A percentile compares a stretch with the other conserved stretches of the same genome.
Conservation (phyloP, 2,113 vertebrate genomes). For the Lynx canadensis region DNA sequence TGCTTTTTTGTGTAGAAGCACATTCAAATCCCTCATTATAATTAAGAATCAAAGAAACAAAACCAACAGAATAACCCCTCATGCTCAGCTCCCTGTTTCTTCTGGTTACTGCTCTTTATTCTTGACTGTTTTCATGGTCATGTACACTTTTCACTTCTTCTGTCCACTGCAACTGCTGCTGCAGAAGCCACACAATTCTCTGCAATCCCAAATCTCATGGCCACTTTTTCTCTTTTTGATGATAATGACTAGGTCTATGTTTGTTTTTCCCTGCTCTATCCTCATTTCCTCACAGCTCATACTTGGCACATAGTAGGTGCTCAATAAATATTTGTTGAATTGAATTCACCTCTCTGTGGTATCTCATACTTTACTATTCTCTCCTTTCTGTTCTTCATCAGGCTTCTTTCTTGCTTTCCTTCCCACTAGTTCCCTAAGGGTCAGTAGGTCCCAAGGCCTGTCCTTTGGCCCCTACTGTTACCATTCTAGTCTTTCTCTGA, state of each 20-base stretch:
- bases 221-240: not conserved
- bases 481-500: not conserved
- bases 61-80: not conserved
- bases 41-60: constrained; percentile 5
- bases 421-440: not conserved
- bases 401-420: not conserved
- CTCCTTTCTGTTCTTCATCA: not conserved
- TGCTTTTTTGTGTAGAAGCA: not conserved
- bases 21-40: not conserved
- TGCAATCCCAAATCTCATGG: not conserved
- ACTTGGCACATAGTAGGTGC: not conserved
- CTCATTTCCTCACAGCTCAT: not conserved
- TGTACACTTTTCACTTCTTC: not conserved
- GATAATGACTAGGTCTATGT: not conserved
- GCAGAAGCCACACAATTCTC: not conserved
- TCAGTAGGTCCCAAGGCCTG: not conserved
- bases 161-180: not conserved
- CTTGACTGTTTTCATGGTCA: not conserved
- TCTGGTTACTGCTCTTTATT: not conserved
- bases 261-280: not conserved
- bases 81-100: not conserved
- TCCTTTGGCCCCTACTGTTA: not conserved
- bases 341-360: not conserved
- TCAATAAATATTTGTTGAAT: not conserved
- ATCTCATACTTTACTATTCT: not conserved